phyloP scores from a whole-genome alignment of 2,113 vertebrate species.

The Protobothrops flavoviridis region DNA sequence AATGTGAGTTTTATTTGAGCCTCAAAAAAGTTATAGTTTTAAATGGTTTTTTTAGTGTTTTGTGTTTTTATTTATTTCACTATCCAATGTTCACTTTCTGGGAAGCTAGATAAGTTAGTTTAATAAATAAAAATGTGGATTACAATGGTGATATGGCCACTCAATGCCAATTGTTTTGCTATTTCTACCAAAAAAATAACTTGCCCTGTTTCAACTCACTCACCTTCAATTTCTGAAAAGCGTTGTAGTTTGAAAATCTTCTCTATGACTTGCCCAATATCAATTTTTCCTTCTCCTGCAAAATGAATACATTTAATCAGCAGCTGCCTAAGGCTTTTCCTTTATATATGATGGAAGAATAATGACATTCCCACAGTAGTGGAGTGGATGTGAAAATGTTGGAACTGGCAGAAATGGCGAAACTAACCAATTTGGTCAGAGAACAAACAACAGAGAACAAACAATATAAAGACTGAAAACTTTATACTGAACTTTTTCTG shows the following conservation, averaged over 20 bases:
- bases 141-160: not conserved
- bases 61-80: not conserved
- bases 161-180: too few relatives aligned
- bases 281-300: slow-evolving; percentile 12
- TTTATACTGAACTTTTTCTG: not conserved
- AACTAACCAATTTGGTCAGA: not conserved
- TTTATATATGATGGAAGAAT: not conserved
- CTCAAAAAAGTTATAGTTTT: not conserved
- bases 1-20: not conserved
- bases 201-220: not conserved
- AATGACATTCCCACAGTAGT: not conserved
- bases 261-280: not conserved
- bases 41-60: not conserved
- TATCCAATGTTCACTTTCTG: not conserved
- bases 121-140: not conserved
- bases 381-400: not conserved
- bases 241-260: not conserved
- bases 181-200: not conserved
- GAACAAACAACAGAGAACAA: not conserved
- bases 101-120: not conserved
- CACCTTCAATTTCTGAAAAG: slow-evolving; percentile 15
- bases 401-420: not conserved
- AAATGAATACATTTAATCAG: not conserved
- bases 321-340: not conserved
- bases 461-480: not conserved